Evolutionary conservation across 2,888 invertebrate genomes (phyloP).

Genomic region (Trichogramma dendrolimi): DNA sequence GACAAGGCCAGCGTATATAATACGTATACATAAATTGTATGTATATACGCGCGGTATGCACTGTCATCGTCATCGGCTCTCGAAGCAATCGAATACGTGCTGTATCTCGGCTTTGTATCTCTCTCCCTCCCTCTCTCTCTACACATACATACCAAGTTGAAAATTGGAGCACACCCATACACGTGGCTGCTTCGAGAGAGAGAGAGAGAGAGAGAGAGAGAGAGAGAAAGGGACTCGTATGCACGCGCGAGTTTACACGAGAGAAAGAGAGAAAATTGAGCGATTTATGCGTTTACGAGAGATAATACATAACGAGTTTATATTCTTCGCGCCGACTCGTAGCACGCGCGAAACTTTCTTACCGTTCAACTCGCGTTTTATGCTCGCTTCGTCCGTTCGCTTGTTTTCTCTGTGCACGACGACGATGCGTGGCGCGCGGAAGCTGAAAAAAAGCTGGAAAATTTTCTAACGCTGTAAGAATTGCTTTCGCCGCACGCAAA

Average conservation of each 20-base stretch:
- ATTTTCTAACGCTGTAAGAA: too few relatives aligned
- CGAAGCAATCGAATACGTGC: constrained; percentile 48
- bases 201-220: background rate
- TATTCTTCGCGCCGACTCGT: too few relatives aligned
- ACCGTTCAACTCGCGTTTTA: constrained; percentile 4
- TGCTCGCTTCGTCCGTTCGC: background rate
- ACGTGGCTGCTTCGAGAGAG: too few relatives aligned
- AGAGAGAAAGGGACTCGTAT: background rate
- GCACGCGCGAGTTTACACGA: background rate
- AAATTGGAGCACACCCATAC: too few relatives aligned
- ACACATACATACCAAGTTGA: too few relatives aligned
- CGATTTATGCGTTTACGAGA: constrained; percentile 22
- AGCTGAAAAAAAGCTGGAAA: background rate
- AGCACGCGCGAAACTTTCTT: too few relatives aligned
- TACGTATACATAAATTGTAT: too few relatives aligned
- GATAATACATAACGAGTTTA: constrained; percentile 19
- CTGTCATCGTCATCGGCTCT: constrained; percentile 21
- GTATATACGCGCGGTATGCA: constrained; percentile 6
- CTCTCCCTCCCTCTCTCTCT: constrained; percentile 17
- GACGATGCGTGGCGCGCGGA: background rate
- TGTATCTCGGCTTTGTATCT: constrained; percentile 43
- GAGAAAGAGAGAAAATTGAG: constrained; percentile 15
- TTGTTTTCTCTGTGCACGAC: constrained; percentile 6
- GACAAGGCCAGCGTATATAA: too few relatives aligned
- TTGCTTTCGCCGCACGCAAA: too few relatives aligned